Evolutionary conservation across 2,797 vertebrate genomes (phyloP).

Genomic region (Ciconia nigra): DNA sequence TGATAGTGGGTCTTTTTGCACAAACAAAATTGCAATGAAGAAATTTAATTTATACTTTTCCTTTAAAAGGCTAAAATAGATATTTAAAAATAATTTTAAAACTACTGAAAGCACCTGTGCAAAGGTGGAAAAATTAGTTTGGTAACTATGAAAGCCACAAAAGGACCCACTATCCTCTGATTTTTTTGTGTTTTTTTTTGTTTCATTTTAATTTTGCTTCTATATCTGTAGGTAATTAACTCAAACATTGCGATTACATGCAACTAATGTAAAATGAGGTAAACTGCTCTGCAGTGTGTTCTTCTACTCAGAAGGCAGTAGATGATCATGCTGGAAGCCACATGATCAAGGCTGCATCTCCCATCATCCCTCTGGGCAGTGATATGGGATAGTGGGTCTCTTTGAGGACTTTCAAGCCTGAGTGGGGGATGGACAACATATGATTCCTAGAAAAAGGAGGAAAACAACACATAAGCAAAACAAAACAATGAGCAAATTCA

Average conservation of each 20-base stretch:
- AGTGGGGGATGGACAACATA: conserved; percentile 99
- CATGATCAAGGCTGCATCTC: conserved; percentile 96
- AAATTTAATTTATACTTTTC: conserved; percentile 67
- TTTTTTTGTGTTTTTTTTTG: conserved; percentile 14
- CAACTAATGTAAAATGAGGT: conserved; percentile 88
- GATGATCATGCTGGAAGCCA: conserved; percentile 91
- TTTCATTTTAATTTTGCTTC: conserved; percentile 76
- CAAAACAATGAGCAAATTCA: conserved; percentile 89
- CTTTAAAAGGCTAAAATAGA: conserved; percentile 75
- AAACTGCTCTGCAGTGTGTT: conserved; percentile 89
- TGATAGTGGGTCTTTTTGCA: conserved; percentile 90
- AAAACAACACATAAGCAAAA: conserved; percentile 99
- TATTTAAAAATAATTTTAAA: conserved; percentile 70
- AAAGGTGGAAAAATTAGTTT: conserved; percentile 74
- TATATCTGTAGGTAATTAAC: conserved; percentile 73
- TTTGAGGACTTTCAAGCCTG: conserved; percentile 99
- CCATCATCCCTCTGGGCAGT: conserved; percentile 94
- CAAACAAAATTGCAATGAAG: conserved; percentile 80
- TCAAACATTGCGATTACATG: conserved; percentile 80
- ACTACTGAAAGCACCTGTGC: conserved; percentile 76
- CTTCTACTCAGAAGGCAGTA: conserved; percentile 98
- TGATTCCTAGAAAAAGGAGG: conserved; percentile 99
- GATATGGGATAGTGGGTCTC: conserved; percentile 99
- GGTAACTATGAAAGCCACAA: conserved; percentile 95
- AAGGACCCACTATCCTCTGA: conserved; percentile 99